phyloP scores from a whole-genome alignment of 2,888 invertebrate species.

The Eremobia ochroleuca region DNA sequence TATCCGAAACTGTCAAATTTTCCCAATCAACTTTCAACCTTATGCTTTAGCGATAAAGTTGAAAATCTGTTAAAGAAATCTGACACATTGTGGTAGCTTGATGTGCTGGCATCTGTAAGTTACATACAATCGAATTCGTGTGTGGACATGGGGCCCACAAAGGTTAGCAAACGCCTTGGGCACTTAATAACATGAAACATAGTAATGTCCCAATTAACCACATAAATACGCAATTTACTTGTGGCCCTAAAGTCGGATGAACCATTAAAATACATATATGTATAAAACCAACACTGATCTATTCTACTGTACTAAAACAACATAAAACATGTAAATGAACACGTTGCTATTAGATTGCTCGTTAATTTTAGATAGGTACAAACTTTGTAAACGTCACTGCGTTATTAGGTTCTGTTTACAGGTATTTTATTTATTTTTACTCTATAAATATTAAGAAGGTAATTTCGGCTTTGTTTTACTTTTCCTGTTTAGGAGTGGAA shows the following conservation, averaged over 20 bases:
- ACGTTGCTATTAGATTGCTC: conserved; percentile 46
- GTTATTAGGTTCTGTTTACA: conserved; percentile 25
- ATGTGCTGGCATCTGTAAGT: too few species aligned
- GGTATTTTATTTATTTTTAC: too few species aligned
- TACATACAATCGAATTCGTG: too few species aligned
- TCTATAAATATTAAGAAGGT: conserved; percentile 28
- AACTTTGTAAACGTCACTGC: conserved; percentile 32
- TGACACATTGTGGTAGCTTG: too few species aligned
- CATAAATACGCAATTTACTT: conserved; percentile 61
- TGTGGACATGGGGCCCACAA: conserved; percentile 59
- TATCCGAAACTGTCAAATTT: too few species aligned
- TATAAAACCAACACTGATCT: conserved; percentile 45
- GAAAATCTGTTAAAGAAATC: too few species aligned
- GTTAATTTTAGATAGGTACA: conserved; percentile 32
- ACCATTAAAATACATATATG: conserved; percentile 59
- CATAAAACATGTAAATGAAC: conserved; percentile 52
- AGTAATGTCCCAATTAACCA: conserved; percentile 64
- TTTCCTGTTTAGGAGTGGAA: neutral
- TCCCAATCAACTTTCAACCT: too few species aligned
- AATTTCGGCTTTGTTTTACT: neutral
- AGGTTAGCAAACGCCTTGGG: conserved; percentile 67
- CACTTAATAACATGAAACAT: conserved; percentile 71
- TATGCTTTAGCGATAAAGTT: too few species aligned
- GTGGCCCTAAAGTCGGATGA: conserved; percentile 67
- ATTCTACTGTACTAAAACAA: conserved; percentile 50